Evolutionary conservation across 2,113 vertebrate species (phyloP), one percentile per base, ranked within the genome.

Genomic region (Eublepharis macularius): DNA sequence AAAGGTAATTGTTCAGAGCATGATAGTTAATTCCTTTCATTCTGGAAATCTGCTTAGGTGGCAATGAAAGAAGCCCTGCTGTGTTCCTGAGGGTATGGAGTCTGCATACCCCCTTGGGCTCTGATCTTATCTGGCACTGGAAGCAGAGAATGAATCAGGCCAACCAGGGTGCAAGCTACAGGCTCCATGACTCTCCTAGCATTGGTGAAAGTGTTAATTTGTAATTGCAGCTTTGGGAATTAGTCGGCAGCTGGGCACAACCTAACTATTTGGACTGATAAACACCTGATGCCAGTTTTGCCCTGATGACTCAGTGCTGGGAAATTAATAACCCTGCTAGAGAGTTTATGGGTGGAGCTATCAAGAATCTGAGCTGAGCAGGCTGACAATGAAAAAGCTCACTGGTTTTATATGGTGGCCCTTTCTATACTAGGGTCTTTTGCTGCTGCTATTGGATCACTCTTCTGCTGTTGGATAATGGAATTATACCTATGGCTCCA

Each of bases 151-250:
- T 24, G 68, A 82, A 26, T 72, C 26, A 43, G 68, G n/a, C 29
- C 10, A 13, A 32, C 76, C 76, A 75, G 29, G 14, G 26, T 17
- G 8, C 29, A 32, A 41, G 16, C n/a, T 29, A 17, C 10, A 80
- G 78, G 79, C 63, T 69, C 32, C 29, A 12, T 16, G 45, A 43
- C 63, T 81, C 63, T 81, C 4, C 17, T 17, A 47, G 17, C 60
- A 65, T n/a, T 7, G 57, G 79, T 69, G 79, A 81, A 81, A 81
- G 79, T 81, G 81, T 82, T 73, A 82, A 82, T 21, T 60, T 54
- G 69, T 43, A 10, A 60, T 43, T 29, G 69, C 69, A 13, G 24
- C 12, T 60, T 26, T 82, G 69, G 34, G 47, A 41, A 43, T 82
- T 26, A 60, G 81, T 57, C 73, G 49, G 65, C 69, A 73, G 26